Conservation (phyloP, 1,140 invertebrate genomes). For the Adelges cooleyi region DNA sequence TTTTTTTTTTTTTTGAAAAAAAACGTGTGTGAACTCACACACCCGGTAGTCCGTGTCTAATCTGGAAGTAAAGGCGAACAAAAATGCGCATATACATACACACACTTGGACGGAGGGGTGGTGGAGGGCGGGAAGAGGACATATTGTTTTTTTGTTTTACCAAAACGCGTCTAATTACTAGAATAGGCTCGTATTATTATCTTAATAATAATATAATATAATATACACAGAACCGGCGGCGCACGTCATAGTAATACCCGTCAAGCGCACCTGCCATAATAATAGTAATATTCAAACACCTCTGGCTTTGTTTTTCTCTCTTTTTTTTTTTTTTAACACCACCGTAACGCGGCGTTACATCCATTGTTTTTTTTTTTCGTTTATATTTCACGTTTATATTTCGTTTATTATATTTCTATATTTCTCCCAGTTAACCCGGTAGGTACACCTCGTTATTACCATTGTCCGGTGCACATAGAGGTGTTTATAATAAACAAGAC, state of each 20-base stretch:
- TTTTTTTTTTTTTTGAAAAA: neutral
- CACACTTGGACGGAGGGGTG: too few relatives aligned
- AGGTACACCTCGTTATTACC: constrained; percentile 8
- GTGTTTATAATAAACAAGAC: neutral
- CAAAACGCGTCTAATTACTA: constrained; percentile 19
- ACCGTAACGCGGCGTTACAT: too few relatives aligned
- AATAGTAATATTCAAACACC: constrained; percentile 17
- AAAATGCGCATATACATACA: neutral
- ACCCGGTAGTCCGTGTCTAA: constrained; percentile 22
- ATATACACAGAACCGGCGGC: too few relatives aligned
- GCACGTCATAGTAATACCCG: constrained; percentile 9
- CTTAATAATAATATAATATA: neutral
- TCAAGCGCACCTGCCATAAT: constrained; percentile 7
- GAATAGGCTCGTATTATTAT: constrained; percentile 1
- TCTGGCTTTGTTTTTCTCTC: constrained; percentile 9
- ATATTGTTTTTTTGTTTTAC: neutral
- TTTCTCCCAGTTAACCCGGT: too few relatives aligned
- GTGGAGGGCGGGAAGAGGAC: neutral
- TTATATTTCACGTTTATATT: neutral
- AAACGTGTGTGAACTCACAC: neutral
- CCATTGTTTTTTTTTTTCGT: constrained; percentile 14
- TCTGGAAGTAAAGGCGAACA: neutral
- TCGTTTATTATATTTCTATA: neutral
- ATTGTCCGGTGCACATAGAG: constrained; percentile 3
- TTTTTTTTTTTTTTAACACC: neutral